phyloP scores from a whole-genome alignment of 2,888 invertebrate species.

The Herminia tarsipennalis region DNA sequence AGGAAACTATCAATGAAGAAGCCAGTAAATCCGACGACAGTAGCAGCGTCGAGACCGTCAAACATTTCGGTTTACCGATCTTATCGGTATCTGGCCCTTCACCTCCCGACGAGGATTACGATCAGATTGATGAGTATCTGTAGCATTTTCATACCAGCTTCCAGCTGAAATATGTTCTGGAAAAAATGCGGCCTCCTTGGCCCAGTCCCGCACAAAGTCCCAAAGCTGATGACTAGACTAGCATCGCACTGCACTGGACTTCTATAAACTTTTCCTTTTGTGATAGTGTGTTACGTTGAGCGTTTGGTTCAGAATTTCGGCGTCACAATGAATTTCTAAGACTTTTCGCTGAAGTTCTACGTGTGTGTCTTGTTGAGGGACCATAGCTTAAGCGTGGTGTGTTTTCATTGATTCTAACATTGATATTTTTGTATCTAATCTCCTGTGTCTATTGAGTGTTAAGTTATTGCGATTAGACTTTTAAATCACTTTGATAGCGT shows the following conservation, averaged over 20 bases:
- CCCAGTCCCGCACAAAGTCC: constrained; percentile 77
- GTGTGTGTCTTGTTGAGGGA: constrained; percentile 76
- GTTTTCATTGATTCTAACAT: constrained; percentile 60
- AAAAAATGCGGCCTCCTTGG: constrained; percentile 79
- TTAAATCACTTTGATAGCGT: constrained; percentile 59
- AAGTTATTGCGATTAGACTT: constrained; percentile 56
- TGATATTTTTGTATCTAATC: constrained; percentile 62
- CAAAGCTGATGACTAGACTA: constrained; percentile 56
- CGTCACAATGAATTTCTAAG: constrained; percentile 64
- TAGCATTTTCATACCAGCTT: constrained; percentile 84
- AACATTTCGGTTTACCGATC: constrained; percentile 90
- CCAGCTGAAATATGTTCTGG: constrained; percentile 82
- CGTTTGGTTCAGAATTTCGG: constrained; percentile 42
- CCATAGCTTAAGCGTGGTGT: constrained; percentile 72
- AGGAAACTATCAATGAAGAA: constrained; percentile 80
- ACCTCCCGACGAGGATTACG: constrained; percentile 90
- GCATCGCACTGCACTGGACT: constrained; percentile 56
- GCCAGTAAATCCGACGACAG: constrained; percentile 77
- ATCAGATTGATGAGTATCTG: constrained; percentile 87
- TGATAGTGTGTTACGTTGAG: constrained; percentile 50
- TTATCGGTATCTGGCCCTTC: constrained; percentile 93
- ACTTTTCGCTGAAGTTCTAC: constrained; percentile 53
- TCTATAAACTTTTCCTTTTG: constrained; percentile 48
- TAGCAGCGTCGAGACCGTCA: constrained; percentile 81
- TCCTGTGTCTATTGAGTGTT: constrained; percentile 60